These are phyloP conservation scores for Cygnus atratus DNA, from an alignment of 2,113 vertebrate species.

Conservation along the genomic window DNA sequence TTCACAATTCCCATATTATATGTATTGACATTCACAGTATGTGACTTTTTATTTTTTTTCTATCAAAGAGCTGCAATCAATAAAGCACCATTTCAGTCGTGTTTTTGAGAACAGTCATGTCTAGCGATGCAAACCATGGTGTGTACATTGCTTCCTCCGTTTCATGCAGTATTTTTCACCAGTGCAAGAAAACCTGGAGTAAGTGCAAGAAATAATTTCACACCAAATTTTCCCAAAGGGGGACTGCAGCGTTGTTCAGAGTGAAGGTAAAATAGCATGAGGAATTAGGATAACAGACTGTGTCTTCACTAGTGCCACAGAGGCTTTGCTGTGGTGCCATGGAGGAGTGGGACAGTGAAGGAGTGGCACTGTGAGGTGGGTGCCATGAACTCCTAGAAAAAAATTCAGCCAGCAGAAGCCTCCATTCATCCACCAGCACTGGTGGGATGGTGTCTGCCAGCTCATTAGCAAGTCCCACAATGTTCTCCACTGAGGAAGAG, in stretches of 20 bases:
- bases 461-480: neutral
- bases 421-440: neutral
- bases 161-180: neutral
- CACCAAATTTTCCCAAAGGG: neutral
- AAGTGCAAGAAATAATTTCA: neutral
- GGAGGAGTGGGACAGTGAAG: neutral
- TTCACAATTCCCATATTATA: conserved; percentile 47
- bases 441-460: rapidly evolving
- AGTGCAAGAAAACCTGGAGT: neutral
- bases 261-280: neutral
- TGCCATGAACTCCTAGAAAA: neutral
- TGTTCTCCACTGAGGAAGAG: neutral
- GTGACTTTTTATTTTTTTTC: neutral
- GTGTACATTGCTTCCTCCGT: neutral
- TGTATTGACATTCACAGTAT: conserved; percentile 52
- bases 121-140: neutral
- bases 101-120: conserved; percentile 1
- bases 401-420: neutral
- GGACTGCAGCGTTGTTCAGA: neutral
- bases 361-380: neutral
- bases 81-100: conserved; percentile 38
- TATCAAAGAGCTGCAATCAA: conserved; percentile 53
- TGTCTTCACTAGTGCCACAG: neutral
- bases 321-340: neutral
- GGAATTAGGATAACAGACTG: neutral